Evolutionary conservation across 1,140 invertebrate species (phyloP), one percentile per base, ranked within the genome.

Genomic region (Drosophila sp.): DNA sequence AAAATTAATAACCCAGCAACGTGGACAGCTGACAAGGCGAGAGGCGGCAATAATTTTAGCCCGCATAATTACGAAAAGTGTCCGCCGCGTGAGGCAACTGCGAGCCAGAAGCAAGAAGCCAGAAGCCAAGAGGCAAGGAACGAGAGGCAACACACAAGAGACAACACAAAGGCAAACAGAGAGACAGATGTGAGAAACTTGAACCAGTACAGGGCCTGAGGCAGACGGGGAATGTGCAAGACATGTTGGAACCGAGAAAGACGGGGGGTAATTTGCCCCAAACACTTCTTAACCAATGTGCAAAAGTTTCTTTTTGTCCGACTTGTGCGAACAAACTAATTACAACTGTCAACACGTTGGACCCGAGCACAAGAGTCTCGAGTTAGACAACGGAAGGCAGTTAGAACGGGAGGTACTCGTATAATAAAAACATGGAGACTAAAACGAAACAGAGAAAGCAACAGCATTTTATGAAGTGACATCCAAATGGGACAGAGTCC

Each of bases 281-380:
- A 71, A 65, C 63, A 56, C 16, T 65, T 69, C 71, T 62, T 56
- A 48, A 36, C 48, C 64, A 51, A 32, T 63, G 72, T 71, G 72
- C 65, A 51, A 78, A 86, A 87, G 64, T 87, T 89, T 89, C 70
- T 77, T 79, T 81, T 86, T 89, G 83, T 87, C 83, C 77, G 79
- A 89, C 83, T 87, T 89, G 83, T 83, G 83, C 83, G 83, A 87
- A 87, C 84, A 89, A 89, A 89, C 83, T 89, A 89, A 89, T 89
- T 89, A 89, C 79, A 89, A 89, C 84, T 89, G 83, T 89, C 83
- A 89, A 89, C 83, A 89, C 83, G 84, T 75, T 78, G 81, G 40
- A 27, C 54, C 14, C 38, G 43, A n/a, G 21, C 57, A 56, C 11
- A 11, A 43, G 41, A 36, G 14, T 16, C 45, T 21, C 4, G 11